phyloP scores from a whole-genome alignment of 2,113 vertebrate species.

The Sorex fumeus region DNA sequence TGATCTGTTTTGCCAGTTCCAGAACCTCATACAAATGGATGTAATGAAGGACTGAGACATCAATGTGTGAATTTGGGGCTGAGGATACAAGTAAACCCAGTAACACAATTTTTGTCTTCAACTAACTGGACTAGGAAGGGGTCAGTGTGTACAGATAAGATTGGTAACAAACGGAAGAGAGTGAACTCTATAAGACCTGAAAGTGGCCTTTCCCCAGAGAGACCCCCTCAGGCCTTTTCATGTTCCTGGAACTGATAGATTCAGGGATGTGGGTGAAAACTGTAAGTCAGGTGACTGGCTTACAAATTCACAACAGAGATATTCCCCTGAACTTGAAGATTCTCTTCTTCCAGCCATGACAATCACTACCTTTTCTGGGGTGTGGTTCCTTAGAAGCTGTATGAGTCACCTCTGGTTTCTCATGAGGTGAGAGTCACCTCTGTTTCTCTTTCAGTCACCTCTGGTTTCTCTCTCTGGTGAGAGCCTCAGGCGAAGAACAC shows the following conservation, averaged over 20 bases:
- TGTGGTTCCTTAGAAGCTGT: not conserved
- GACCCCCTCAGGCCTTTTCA: not conserved
- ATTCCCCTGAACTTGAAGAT: not conserved
- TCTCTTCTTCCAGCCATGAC: not conserved
- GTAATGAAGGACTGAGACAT: not conserved
- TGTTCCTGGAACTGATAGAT: not conserved
- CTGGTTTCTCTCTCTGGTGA: too few relatives aligned
- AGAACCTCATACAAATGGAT: not conserved
- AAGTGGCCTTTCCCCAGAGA: not conserved
- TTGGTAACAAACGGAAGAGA: not conserved
- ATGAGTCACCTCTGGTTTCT: not conserved
- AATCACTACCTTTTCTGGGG: not conserved
- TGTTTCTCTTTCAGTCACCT: too few relatives aligned
- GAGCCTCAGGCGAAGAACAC: not conserved
- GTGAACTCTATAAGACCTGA: not conserved
- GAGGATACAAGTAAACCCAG: not conserved
- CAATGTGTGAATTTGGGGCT: not conserved
- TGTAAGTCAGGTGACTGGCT: not conserved
- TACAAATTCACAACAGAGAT: not conserved
- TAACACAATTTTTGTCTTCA: not conserved
- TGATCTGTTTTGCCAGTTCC: not conserved
- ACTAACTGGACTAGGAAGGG: not conserved
- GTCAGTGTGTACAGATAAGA: not conserved
- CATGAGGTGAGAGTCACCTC: not conserved
- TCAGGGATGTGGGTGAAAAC: not conserved